Base-by-base conservation (phyloP, 1,140 invertebrate species). In the Spodoptera litura region DNA sequence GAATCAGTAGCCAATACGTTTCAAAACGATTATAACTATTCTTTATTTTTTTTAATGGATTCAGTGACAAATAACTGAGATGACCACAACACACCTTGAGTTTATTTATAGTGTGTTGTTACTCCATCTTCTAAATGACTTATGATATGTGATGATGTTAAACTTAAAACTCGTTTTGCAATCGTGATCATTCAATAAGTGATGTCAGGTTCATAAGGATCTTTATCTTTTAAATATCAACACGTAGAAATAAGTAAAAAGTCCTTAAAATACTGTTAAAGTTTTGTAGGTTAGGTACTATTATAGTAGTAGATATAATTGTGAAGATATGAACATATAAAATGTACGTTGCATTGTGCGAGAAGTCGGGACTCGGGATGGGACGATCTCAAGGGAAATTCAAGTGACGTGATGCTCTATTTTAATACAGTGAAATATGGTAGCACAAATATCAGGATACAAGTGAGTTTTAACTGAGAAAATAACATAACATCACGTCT, bases 101-200 rank as follows among this genome's bases (percentile, higher is more conserved):
- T 31, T 13, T 73, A 73, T 73, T 73, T 59, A 73, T 73, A 59
- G 31, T 59, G 27, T 71, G n/a, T 25, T 25, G 52, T 58, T 44
- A 59, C 25, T 51, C 12, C 2, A 25, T 59, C 12, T 35, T 53
- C 53, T 49, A 20, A 49, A 49, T 31, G 15, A 56, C 31, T 72
- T 73, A 62, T 20, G 20, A 20, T 20, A 20, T 49, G 11, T 51
- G 35, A 44, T 73, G 71, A 71, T 73, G 38, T 31, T 73, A 49
- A 25, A 73, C 71, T 2, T 25, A 49, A 59, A 71, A 71, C 68
- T 35, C 11, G 68, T 71, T 71, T 71, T 31, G 44, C 25, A 4
- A 53, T 51, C 51, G 8, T 68, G 51, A 68, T 68, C 64, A 52
- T 15, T 68, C 49, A 52, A 68, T 68, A 68, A 13, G 64, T 68